Percentiles rank a stretch among this genome's conserved stretches.
phyloP scores from a whole-genome alignment of 1,140 invertebrate genomes.

The Drosophila prosaltans region DNA sequence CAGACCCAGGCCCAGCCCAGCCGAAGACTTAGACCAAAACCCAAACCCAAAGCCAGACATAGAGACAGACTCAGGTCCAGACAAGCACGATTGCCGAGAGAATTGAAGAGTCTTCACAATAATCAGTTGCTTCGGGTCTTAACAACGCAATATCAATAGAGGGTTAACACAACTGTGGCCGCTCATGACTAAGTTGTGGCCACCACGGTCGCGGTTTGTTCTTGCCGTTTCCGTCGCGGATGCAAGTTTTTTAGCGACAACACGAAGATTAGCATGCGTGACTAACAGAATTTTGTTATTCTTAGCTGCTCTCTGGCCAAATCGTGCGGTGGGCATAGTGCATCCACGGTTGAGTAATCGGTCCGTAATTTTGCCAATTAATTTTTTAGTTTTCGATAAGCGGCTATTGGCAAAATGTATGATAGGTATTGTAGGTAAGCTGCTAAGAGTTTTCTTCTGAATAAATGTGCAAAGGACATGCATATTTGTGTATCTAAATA shows the following conservation, averaged over 20 bases:
- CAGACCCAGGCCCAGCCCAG: slow-evolving; percentile 7
- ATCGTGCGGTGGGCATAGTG: slow-evolving; percentile 51
- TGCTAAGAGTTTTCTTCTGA: no score
- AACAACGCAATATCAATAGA: slow-evolving; percentile 70
- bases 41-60: slow-evolving; percentile 17
- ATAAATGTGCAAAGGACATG: no score
- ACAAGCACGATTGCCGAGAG: slow-evolving; percentile 65
- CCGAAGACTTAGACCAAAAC: slow-evolving; percentile 19
- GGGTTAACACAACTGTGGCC: slow-evolving; percentile 21
- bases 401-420: slow-evolving; percentile 54
- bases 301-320: slow-evolving; percentile 41
- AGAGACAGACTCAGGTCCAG: slow-evolving; percentile 35
- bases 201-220: slow-evolving; percentile 35
- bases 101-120: slow-evolving; percentile 69
- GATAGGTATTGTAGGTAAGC: not conserved
- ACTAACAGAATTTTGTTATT: slow-evolving; percentile 82
- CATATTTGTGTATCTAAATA: no score
- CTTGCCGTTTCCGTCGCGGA: slow-evolving; percentile 48
- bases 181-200: slow-evolving; percentile 40
- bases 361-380: slow-evolving; percentile 80
- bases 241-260: slow-evolving; percentile 75
- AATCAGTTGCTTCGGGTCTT: slow-evolving; percentile 73
- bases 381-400: slow-evolving; percentile 75
- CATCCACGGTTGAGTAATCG: slow-evolving; percentile 66
- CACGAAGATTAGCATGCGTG: slow-evolving; percentile 82